A percentile compares a stretch with the other conserved stretches of the same genome.
Conservation (phyloP, 1,140 invertebrate species). For the Drosophila malerkotliana region DNA sequence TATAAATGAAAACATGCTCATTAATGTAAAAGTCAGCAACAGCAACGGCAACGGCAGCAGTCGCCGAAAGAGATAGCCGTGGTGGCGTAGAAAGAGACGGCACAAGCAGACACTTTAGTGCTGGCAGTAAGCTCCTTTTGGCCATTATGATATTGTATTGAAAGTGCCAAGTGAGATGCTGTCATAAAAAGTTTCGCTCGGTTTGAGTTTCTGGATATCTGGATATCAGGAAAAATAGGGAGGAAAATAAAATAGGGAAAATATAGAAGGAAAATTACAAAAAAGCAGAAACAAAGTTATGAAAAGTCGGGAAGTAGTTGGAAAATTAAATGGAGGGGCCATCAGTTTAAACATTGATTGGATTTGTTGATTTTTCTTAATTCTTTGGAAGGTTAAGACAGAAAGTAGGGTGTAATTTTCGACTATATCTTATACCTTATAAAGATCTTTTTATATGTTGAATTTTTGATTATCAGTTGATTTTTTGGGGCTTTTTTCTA, state of each 20-base stretch:
- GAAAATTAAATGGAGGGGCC: too few relatives aligned
- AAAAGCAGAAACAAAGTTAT: too few relatives aligned
- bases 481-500: too few relatives aligned
- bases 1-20: slow-evolving; percentile 82
- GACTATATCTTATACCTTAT: too few relatives aligned
- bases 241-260: not conserved
- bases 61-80: slow-evolving; percentile 23
- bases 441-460: too few relatives aligned
- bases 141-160: slow-evolving; percentile 72
- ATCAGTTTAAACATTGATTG: too few relatives aligned
- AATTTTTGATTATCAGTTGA: too few relatives aligned
- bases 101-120: slow-evolving; percentile 5
- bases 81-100: not conserved
- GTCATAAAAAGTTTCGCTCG: slow-evolving; percentile 42
- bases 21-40: slow-evolving; percentile 75
- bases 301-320: too few relatives aligned
- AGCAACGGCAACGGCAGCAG: not conserved
- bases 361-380: too few relatives aligned
- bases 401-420: too few relatives aligned
- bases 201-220: slow-evolving; percentile 30
- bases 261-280: not conserved
- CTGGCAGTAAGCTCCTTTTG: slow-evolving; percentile 26
- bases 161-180: slow-evolving; percentile 70
- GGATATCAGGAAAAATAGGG: slow-evolving; percentile 9
- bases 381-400: too few relatives aligned